phyloP scores from a whole-genome alignment of 2,113 vertebrate genomes.

The Podarcis raffonei region DNA sequence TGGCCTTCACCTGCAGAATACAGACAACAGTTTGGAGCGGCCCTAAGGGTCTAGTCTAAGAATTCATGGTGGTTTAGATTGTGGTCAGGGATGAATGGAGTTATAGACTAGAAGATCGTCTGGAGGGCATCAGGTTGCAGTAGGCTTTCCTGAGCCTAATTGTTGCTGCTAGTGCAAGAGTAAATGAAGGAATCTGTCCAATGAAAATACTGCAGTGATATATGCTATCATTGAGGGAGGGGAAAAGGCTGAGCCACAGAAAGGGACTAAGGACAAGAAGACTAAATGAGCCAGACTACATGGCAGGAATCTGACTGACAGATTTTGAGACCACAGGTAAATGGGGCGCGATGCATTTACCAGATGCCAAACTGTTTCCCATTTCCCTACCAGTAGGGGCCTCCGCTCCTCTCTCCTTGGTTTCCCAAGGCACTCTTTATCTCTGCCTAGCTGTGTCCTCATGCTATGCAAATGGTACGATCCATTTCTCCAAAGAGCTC shows the following conservation, averaged over 20 bases:
- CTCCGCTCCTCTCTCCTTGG: rapidly evolving
- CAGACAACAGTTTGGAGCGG: no score
- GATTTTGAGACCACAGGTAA: background rate
- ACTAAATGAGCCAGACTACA: background rate
- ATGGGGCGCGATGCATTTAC: rapidly evolving
- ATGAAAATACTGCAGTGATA: background rate
- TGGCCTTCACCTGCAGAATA: no score
- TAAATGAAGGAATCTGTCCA: background rate
- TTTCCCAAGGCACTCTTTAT: constrained; percentile 31
- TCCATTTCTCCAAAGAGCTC: constrained; percentile 14
- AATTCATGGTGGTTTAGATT: no score
- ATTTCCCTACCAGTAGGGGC: background rate
- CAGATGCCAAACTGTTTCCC: background rate
- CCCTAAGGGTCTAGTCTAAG: no score
- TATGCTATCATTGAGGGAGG: background rate
- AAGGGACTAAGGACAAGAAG: background rate
- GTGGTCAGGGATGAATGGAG: no score
- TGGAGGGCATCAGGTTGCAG: background rate
- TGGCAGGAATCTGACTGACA: background rate
- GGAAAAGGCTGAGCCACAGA: background rate
- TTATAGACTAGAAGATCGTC: background rate
- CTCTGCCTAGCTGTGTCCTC: constrained; percentile 35
- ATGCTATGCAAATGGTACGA: background rate
- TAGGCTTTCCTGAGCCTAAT: background rate
- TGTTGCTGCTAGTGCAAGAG: background rate